A percentile compares a stretch with the other conserved stretches of the same genome.
phyloP scores from a whole-genome alignment of 2,888 invertebrate species.

The Peribatodes rhomboidaria region DNA sequence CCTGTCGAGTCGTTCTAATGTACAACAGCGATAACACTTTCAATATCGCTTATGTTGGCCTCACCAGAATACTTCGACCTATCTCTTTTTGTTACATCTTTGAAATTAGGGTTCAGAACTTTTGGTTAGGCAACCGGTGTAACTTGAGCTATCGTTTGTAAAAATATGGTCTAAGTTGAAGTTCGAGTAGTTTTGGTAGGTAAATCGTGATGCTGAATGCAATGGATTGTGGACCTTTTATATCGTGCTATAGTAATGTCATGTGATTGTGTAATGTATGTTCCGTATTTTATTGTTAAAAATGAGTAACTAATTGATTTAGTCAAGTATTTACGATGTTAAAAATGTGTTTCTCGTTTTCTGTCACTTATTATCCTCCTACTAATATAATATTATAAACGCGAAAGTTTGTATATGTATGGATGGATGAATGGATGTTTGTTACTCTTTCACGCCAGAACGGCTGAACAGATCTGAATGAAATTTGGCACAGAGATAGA shows the following conservation, averaged over 20 bases:
- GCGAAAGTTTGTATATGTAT: too few relatives aligned
- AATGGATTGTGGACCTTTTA: slow-evolving; percentile 74
- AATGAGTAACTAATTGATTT: slow-evolving; percentile 70
- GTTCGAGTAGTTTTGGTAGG: slow-evolving; percentile 36
- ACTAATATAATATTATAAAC: neutral
- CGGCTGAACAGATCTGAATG: too few relatives aligned
- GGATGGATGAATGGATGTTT: too few relatives aligned
- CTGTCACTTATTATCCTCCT: neutral
- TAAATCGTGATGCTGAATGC: slow-evolving; percentile 70
- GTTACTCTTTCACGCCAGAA: too few relatives aligned
- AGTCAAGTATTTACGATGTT: neutral
- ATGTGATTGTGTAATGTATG: slow-evolving; percentile 73
- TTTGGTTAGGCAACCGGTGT: slow-evolving; percentile 48
- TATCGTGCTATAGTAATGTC: slow-evolving; percentile 75
- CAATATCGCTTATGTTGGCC: slow-evolving; percentile 77
- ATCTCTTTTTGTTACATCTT: slow-evolving; percentile 24
- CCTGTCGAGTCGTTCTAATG: slow-evolving; percentile 83
- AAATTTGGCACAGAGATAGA: too few relatives aligned
- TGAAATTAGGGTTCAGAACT: slow-evolving; percentile 42
- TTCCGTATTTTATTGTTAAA: slow-evolving; percentile 73
- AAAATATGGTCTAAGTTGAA: neutral
- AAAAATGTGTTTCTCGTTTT: neutral
- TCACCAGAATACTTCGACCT: slow-evolving; percentile 57
- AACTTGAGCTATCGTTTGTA: slow-evolving; percentile 50
- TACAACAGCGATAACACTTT: slow-evolving; percentile 82